These are phyloP conservation scores for Bombus cullumanus DNA, from an alignment of 1,140 invertebrate species.

Conservation along the genomic window DNA sequence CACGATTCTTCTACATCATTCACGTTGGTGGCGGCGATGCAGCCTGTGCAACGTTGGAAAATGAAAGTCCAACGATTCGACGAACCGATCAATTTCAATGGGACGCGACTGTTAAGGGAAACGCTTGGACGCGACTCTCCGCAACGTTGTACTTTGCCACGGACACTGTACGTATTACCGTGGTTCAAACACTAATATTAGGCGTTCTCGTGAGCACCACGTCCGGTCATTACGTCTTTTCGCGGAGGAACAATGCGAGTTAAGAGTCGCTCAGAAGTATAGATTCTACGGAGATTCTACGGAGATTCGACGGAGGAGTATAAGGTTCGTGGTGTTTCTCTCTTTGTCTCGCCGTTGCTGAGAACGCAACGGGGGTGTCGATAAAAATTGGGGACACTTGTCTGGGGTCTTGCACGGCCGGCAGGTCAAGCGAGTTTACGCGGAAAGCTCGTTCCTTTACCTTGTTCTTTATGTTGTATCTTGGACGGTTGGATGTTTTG, in stretches of 20 bases:
- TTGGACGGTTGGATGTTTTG: not conserved
- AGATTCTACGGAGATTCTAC: conserved; percentile 14
- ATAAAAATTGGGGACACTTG: conserved; percentile 31
- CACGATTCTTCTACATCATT: not conserved
- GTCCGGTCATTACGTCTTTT: conserved; percentile 23
- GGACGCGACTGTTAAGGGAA: conserved; percentile 4
- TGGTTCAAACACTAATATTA: conserved; percentile 27
- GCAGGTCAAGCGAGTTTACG: conserved; percentile 12
- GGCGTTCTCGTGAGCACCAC: conserved; percentile 1
- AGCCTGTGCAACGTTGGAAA: conserved; percentile 37
- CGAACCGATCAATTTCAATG: conserved; percentile 48
- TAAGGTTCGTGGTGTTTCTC: too few relatives aligned
- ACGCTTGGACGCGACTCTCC: not conserved
- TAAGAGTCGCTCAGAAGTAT: conserved; percentile 6
- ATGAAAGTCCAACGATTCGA: conserved; percentile 50
- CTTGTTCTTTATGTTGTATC: not conserved
- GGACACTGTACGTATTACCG: conserved; percentile 16
- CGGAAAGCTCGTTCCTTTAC: not conserved
- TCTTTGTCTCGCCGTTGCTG: not conserved
- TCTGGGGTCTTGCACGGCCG: not conserved
- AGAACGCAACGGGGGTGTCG: conserved; percentile 18
- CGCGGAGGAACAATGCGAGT: conserved; percentile 17
- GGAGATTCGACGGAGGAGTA: conserved; percentile 1
- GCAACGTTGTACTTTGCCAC: conserved; percentile 27
- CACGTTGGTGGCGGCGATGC: not conserved